Base-by-base conservation (phyloP, 2,113 vertebrate genomes). In the Hystrix cristata region DNA sequence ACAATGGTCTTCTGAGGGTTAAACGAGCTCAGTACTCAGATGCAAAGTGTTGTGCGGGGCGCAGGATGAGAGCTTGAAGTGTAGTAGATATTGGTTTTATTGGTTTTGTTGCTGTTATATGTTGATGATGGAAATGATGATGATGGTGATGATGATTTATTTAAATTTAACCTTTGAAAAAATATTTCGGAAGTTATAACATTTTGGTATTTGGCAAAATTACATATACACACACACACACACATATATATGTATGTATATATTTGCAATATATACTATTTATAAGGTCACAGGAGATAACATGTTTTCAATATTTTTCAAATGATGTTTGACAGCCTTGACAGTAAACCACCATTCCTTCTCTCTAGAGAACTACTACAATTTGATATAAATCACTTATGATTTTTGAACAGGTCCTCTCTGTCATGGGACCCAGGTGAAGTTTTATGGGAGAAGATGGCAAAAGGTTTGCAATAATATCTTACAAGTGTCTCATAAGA, bases 401-500 rank as follows among this genome's bases (percentile, higher is more conserved):
- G 18, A 86, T 69, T 93, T 95, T 96, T 91, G 92, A 83, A 16
- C 86, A 86, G 25, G 55, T 67, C 65, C 6, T 59, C 76, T 87
- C 57, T 60, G 71, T 80, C 55, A 59, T 10, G 82, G 53, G 78
- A 76, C 53, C 19, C 57, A 29, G 82, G 86, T 94, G 53, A 97
- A 94, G 60, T 83, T 95, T 97, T 90, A 93, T 80, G 64, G n/a
- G 38, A 67, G 38, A 23, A 18, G n/a, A 43, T 94, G 74, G 29
- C 76, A 83, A 80, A 16, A 94, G n/a, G 25, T 21, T 78, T 80
- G 48, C 51, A 87, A 67, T 97, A 95, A 96, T 96, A 85, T 90
- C 84, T 95, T 94, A 95, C 76, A 94, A 88, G 46, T 94, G 46
- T 48, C 64, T 81, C 65, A 34, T 88, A 88, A 64, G 93, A 98